These are phyloP conservation scores for Andrena camellia DNA, from an alignment of 2,888 invertebrate genomes.

Conservation along the genomic window DNA sequence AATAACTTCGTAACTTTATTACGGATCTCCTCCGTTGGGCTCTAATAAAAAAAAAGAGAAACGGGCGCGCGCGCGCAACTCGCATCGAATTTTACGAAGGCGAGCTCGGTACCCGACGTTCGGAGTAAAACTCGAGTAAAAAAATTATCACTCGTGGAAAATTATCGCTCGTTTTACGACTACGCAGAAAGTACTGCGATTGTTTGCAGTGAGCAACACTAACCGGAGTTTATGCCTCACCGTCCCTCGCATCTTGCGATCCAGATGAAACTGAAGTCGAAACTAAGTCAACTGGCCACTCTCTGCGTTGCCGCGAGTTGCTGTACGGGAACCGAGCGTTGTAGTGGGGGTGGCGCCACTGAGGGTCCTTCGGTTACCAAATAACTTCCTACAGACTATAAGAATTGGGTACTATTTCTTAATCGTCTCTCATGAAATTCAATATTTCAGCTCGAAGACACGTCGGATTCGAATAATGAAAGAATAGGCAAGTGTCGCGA, in stretches of 20 bases:
- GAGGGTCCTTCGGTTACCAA: background rate
- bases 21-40: conserved; percentile 70
- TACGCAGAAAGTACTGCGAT: conserved; percentile 2
- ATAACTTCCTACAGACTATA: background rate
- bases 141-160: conserved; percentile 33
- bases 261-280: background rate
- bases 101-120: conserved; percentile 46
- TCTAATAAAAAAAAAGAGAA: conserved; percentile 69
- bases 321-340: too few species aligned
- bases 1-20: conserved; percentile 82
- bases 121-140: conserved; percentile 35
- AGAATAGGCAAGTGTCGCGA: background rate
- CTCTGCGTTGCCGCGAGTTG: background rate
- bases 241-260: conserved; percentile 9
- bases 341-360: background rate
- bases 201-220: conserved; percentile 23
- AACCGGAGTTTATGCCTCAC: conserved; percentile 10
- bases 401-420: too few species aligned
- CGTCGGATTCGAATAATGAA: too few species aligned
- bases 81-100: conserved; percentile 59
- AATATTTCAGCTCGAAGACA: too few species aligned
- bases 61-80: conserved; percentile 22
- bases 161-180: conserved; percentile 30
- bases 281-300: background rate
- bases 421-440: too few species aligned